Evolutionary conservation across 2,797 vertebrate genomes (phyloP).

Genomic region (Microcaecilia unicolor): DNA sequence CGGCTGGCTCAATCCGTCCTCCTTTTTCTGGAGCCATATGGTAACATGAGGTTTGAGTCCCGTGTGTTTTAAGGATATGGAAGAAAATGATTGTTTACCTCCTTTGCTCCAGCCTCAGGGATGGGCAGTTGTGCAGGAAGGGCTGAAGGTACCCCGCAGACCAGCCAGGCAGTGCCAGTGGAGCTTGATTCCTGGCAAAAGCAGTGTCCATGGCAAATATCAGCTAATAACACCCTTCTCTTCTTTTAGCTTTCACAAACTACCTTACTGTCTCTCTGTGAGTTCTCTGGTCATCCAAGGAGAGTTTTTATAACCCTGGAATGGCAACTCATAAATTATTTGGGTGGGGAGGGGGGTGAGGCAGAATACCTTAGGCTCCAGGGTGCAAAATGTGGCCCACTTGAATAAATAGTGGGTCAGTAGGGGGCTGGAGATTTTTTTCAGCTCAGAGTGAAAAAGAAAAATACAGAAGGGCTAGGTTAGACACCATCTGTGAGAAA

Average conservation of each 20-base stretch:
- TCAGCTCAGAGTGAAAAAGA: slow-evolving; percentile 46
- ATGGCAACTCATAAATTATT: slow-evolving; percentile 26
- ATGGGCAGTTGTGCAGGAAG: background rate
- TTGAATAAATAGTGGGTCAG: slow-evolving; percentile 54
- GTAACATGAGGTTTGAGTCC: no score
- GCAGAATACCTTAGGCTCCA: background rate
- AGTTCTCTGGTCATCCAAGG: slow-evolving; percentile 2
- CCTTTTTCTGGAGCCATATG: no score
- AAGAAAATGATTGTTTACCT: no score
- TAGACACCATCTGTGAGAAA: slow-evolving; percentile 63
- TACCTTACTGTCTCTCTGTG: background rate
- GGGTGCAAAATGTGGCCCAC: slow-evolving; percentile 57
- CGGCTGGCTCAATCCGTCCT: no score
- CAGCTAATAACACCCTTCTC: no score
- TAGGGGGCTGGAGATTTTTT: slow-evolving; percentile 42
- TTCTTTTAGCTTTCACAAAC: no score
- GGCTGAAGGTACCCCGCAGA: background rate
- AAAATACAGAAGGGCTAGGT: slow-evolving; percentile 63
- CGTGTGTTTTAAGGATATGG: no score
- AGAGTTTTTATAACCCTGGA: slow-evolving; percentile 32
- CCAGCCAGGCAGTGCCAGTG: background rate
- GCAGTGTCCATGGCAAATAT: slow-evolving; percentile 16
- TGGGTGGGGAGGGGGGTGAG: background rate
- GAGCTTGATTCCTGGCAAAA: background rate
- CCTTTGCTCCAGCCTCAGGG: background rate